Evolutionary conservation across 2,888 invertebrate species (phyloP), one percentile per base, ranked within the genome.

Genomic region (Cephus pygmeus): DNA sequence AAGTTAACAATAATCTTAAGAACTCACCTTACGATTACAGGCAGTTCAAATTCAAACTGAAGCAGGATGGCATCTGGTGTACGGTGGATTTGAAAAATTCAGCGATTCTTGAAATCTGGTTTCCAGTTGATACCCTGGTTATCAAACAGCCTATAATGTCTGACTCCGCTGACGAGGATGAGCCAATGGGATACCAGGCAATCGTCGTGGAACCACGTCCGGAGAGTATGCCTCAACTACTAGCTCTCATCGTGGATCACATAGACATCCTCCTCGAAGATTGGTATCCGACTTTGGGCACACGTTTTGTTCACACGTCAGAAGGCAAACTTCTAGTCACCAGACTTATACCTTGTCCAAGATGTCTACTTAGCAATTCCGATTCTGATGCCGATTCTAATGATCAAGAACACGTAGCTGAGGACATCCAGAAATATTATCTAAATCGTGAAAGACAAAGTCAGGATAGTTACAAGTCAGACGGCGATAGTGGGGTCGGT

Each of bases 211-310:
- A 97, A 86, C 97, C 97, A 4, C 95, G 95, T 81, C 94, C 95
- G 11, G 96, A 97, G 88, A 95, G 95, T 73, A 94, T 97, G 82
- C 95, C 97, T 0, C 96, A 97, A 87, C 91, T 98, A 30, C 91
- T 98, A 78, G 97, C 98, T 0, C 92, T 98, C 40, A 95, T 97
- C 4, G 97, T 99, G 0, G 99, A 99, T 91, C 98, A 99, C 89
- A 96, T 99, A 81, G 99, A 99, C 91, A 95, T 98, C 76, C 92
- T 99, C 75, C 92, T 99, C 0, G 99, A 99, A 91, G 99, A 99
- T 92, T 99, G 99, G 99, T 99, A 98, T 91, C 99, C 98, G 0
- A 97, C 98, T 0, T 92, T 98, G 77, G 99, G 99, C 33, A 98
- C 98, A 0, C 94, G 99, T 69, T 99, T 99, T 92, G 98, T 98